Base-by-base conservation (phyloP, 2,888 invertebrate species). In the Buathra laborator region DNA sequence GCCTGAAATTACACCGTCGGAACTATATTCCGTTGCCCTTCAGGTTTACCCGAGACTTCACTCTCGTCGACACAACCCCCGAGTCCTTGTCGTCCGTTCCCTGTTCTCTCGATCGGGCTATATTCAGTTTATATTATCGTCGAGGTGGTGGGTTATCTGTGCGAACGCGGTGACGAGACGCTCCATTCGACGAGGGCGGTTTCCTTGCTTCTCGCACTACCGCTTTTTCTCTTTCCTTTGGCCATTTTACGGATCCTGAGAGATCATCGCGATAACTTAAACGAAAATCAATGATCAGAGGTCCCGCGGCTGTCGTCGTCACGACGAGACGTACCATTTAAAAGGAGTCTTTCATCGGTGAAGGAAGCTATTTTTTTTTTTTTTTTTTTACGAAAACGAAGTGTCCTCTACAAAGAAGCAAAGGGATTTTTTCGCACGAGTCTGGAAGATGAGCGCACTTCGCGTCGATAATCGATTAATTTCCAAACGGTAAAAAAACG, bases 221-320 rank as follows among this genome's bases (percentile, higher is more conserved):
- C 66, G 48, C 62, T 19, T 1, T 14, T n/a, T 53, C 19, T 44
- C 44, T 53, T 19, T 43, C 44, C 14, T 70, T 29, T 19, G 32
- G 37, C n/a, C 10, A 24, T 29, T 53, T 24, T 43, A 29, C 66
- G 32, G 46, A 9, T 64, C 48, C 59, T 74, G 37, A n/a, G 59
- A 81, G 80, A 83, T 83, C 48, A 59, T 29, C 74, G 44, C 71
- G 85, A 87, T 87, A 87, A 81, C 79, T 81, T 87, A 80, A 87
- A 79, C 86, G 87, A 87, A 83, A 87, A 87, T 87, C 86, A 83
- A 87, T 87, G 76, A 66, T 53, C 51, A 53, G 80, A 81, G 78
- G 48, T 51, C 46, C 9, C 3, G 14, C 9, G 62, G 24, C 10
- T 3, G 12, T 37, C 12, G 24, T 9, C n/a, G 37, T 48, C 29